Base-by-base conservation (phyloP, 2,113 vertebrate species). In the Xerus inauris region DNA sequence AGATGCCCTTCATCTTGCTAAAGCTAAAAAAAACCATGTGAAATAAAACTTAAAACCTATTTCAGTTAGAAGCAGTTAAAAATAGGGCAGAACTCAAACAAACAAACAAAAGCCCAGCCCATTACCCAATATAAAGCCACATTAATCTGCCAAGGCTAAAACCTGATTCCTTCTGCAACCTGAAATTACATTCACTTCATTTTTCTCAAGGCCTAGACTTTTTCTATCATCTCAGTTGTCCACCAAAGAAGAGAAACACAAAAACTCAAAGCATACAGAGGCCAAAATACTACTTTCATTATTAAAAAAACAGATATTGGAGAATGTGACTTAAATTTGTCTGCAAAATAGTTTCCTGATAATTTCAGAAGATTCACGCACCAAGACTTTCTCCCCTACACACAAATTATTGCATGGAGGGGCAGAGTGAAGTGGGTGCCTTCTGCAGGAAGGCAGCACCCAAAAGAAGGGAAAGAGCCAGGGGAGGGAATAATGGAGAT, bases 11-110 rank as follows among this genome's bases (percentile, higher is more conserved):
- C 49, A 80, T 40, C 86, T 89, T 91, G 62, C 30, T 83, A 8
- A 89, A 92, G 32, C 87, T n/a, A 92, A 90, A 32, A 95, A 95
- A 84, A 19, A 77, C 19, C 45, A 84, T 4, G 19, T 54, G 38
- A 95, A 96, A 73, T n/a, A 62, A 45, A 10, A n/a, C 47, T 85
- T 76, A 42, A 94, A 96, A 59, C 30, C 0, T 62, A 54, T 62
- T 84, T 30, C 26, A 76, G 35, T 35, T 57, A 42, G 40, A 13
- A 81, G 22, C 47, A 89, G n/a, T 47, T 75, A 92, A 91, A 93
- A 76, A 67, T 2, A n/a, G 28, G n/a, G 7, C 2, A 83, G 17
- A 79, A 89, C 47, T 24, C 26, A 47, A 30, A 65, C 3, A 65
- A 64, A 65, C 28, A 65, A 65, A 65, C 19, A 64, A 59, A 87